phyloP scores from a whole-genome alignment of 2,797 vertebrate genomes.

The Sebastes glaucus region DNA sequence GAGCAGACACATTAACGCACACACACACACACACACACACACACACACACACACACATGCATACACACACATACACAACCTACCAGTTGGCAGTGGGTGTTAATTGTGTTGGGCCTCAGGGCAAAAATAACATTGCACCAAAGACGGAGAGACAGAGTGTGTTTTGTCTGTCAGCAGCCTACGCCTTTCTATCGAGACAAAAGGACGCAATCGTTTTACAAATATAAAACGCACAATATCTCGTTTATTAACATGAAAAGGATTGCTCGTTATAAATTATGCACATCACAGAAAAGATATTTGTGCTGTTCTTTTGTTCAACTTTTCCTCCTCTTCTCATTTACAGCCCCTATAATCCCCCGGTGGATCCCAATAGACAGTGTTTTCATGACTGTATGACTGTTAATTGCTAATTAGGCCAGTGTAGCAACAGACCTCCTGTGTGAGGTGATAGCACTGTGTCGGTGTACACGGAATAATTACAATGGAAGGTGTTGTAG shows the following conservation, averaged over 20 bases:
- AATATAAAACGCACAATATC: not conserved
- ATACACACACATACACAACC: slow-evolving; percentile 1
- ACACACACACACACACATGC: not conserved
- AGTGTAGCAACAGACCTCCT: slow-evolving; percentile 65
- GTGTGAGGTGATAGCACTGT: slow-evolving; percentile 67
- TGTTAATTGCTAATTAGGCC: slow-evolving; percentile 79
- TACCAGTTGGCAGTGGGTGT: slow-evolving; percentile 72
- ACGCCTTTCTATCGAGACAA: slow-evolving; percentile 28
- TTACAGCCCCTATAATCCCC: slow-evolving; percentile 24
- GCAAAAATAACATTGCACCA: slow-evolving; percentile 72
- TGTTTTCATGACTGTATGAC: slow-evolving; percentile 70
- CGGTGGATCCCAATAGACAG: slow-evolving; percentile 40
- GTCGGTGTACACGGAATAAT: slow-evolving; percentile 75
- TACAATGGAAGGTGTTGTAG: slow-evolving; percentile 68
- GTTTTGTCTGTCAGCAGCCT: slow-evolving; percentile 44
- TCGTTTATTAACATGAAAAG: not conserved
- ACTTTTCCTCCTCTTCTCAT: slow-evolving; percentile 30
- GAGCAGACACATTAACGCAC: slow-evolving; percentile 42
- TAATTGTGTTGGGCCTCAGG: slow-evolving; percentile 80
- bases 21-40: slow-evolving; percentile 5
- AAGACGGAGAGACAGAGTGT: slow-evolving; percentile 48
- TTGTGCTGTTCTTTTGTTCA: slow-evolving; percentile 7
- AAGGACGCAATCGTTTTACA: slow-evolving; percentile 22
- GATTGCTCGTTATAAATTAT: not conserved
- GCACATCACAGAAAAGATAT: not conserved